A percentile compares a stretch with the other conserved stretches of the same genome.
Evolutionary conservation across 2,888 invertebrate species (phyloP).

Genomic region (Hydrotaea diabolus): DNA sequence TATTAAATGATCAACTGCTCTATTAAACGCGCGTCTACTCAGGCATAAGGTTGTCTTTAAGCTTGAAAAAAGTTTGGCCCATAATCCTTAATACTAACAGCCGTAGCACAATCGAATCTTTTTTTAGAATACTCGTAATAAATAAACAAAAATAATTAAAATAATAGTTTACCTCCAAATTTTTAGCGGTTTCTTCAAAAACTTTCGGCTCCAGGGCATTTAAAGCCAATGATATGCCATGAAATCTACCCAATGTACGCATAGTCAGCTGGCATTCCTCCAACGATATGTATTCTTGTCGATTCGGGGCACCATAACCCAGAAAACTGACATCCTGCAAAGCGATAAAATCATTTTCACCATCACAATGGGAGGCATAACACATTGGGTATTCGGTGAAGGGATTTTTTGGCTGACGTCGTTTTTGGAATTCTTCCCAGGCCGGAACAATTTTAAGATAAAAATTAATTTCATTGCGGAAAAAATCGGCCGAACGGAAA

Average conservation of each 20-base stretch:
- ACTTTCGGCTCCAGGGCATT: constrained; percentile 82
- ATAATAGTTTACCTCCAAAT: constrained; percentile 75
- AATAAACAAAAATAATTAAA: too few species aligned
- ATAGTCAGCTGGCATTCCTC: constrained; percentile 82
- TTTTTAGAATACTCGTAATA: too few species aligned
- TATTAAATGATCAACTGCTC: too few species aligned
- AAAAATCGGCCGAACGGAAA: constrained; percentile 85
- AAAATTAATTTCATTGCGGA: constrained; percentile 86
- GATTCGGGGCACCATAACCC: constrained; percentile 81
- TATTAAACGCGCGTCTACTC: too few species aligned
- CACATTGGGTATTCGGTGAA: constrained; percentile 82
- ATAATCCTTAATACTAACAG: too few species aligned
- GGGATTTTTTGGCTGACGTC: constrained; percentile 79
- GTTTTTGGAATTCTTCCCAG: constrained; percentile 76
- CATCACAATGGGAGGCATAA: constrained; percentile 82
- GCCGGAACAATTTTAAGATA: constrained; percentile 81
- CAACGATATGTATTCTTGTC: constrained; percentile 82
- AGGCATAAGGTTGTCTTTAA: too few species aligned
- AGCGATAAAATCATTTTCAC: constrained; percentile 82
- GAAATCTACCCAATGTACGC: constrained; percentile 83
- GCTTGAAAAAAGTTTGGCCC: too few species aligned
- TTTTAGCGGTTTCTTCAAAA: constrained; percentile 80
- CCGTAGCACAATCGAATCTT: too few species aligned
- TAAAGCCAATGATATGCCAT: constrained; percentile 84
- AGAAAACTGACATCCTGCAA: constrained; percentile 82